These are phyloP conservation scores for Coregonus suidteri DNA, from an alignment of 2,797 vertebrate genomes.

Conservation along the genomic window DNA sequence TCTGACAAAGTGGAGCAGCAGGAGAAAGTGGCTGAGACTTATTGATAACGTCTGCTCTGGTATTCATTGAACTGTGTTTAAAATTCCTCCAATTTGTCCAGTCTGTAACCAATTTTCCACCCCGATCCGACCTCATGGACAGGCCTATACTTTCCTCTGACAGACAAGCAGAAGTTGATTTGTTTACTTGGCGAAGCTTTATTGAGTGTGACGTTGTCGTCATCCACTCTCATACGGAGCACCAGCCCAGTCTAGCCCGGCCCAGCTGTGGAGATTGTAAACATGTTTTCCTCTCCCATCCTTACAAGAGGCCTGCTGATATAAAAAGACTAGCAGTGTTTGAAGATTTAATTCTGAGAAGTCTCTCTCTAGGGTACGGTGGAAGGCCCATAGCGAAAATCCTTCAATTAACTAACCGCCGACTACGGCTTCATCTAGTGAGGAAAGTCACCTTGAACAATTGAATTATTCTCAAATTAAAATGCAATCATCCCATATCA, in stretches of 20 bases:
- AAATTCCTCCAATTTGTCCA: conserved; percentile 19
- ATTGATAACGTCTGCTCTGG: background rate
- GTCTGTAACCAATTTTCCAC: conserved; percentile 64
- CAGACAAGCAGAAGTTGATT: conserved; percentile 50
- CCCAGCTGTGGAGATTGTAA: conserved; percentile 55
- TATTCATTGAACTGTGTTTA: conserved; percentile 38
- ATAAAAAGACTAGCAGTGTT: conserved; percentile 58
- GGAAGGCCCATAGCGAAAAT: conserved; percentile 51
- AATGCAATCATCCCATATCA: conserved; percentile 57
- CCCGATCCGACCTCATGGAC: conserved; percentile 24
- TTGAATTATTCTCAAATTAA: conserved; percentile 67
- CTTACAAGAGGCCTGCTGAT: conserved; percentile 52
- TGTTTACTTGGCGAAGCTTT: conserved; percentile 56
- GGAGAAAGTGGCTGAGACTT: background rate
- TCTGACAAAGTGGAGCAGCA: background rate
- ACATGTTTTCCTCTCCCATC: conserved; percentile 61
- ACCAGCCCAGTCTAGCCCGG: background rate
- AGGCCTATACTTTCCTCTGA: conserved; percentile 38
- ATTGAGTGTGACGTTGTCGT: conserved; percentile 36
- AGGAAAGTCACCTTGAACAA: conserved; percentile 74
- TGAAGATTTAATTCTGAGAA: conserved; percentile 66
- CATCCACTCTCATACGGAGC: background rate
- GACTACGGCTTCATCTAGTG: conserved; percentile 53
- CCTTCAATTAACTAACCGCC: conserved; percentile 61
- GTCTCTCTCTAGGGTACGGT: conserved; percentile 31